phyloP scores from a whole-genome alignment of 2,113 vertebrate species.

The Elgaria multicarinata region DNA sequence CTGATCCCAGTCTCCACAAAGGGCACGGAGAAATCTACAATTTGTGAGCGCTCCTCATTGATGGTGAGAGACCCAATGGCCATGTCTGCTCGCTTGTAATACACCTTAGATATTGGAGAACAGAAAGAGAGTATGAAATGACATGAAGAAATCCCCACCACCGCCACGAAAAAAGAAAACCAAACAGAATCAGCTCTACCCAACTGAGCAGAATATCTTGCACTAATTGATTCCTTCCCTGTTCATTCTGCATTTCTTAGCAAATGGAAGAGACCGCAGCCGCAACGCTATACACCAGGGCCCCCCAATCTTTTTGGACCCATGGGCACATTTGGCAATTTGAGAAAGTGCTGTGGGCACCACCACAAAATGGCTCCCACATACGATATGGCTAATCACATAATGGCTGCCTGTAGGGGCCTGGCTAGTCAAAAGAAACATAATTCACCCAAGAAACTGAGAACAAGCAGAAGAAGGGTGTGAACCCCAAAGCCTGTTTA shows the following conservation, averaged over 20 bases:
- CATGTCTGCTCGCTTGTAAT: constrained; percentile 96
- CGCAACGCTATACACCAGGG: neutral
- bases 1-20: constrained; percentile 99
- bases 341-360: too few relatives aligned
- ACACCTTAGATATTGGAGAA: constrained; percentile 80
- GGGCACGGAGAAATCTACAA: constrained; percentile 97
- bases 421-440: too few relatives aligned
- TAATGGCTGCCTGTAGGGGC: too few relatives aligned
- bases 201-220: neutral
- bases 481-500: too few relatives aligned
- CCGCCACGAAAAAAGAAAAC: neutral
- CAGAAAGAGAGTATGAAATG: neutral
- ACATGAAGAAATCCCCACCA: neutral
- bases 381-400: too few relatives aligned
- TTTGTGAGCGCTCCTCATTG: constrained; percentile 96
- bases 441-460: too few relatives aligned
- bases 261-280: neutral
- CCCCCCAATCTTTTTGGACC: too few relatives aligned
- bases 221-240: neutral
- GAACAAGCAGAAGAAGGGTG: too few relatives aligned
- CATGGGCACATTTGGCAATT: too few relatives aligned
- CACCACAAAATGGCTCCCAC: too few relatives aligned
- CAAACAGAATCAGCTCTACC: neutral
- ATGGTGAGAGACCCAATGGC: constrained; percentile 98
- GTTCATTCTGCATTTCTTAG: neutral